Evolutionary conservation across 1,140 invertebrate species (phyloP).

Genomic region (Cydia pomonella): DNA sequence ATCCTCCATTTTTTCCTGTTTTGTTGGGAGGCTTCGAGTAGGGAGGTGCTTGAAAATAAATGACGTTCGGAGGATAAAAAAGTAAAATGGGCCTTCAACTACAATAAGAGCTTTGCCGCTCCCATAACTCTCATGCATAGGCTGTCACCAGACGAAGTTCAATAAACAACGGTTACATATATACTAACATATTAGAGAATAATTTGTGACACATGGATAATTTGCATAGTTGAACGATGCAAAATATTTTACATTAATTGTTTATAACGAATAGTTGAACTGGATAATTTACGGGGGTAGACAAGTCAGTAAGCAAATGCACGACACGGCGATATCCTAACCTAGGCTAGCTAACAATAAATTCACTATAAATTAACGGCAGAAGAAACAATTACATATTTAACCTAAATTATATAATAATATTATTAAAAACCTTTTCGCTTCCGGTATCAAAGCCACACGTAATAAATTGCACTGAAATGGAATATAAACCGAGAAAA

Average conservation of each 20-base stretch:
- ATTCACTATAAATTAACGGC: not conserved
- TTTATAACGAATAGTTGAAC: not conserved
- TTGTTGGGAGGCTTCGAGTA: constrained; percentile 50
- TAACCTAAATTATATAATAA: not conserved
- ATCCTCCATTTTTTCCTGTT: constrained; percentile 54
- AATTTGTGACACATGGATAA: not conserved
- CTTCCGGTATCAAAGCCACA: constrained; percentile 7
- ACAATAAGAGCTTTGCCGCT: constrained; percentile 15
- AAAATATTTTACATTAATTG: not conserved
- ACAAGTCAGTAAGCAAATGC: not conserved
- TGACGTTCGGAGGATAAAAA: constrained; percentile 36
- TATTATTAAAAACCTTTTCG: not conserved
- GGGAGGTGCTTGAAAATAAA: constrained; percentile 40
- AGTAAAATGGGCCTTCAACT: constrained; percentile 31
- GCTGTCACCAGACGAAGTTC: not conserved
- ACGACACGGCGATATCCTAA: not conserved
- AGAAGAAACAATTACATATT: too few relatives aligned
- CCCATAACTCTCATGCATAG: constrained; percentile 3
- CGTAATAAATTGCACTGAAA: constrained; percentile 23
- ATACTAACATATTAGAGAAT: not conserved
- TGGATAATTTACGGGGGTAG: not conserved
- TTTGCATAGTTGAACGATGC: not conserved
- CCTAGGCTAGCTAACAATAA: not conserved
- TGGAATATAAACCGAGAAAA: constrained; percentile 19
- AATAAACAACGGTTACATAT: not conserved